phyloP scores from a whole-genome alignment of 2,888 invertebrate species.

The Pantelozetes paolii region DNA sequence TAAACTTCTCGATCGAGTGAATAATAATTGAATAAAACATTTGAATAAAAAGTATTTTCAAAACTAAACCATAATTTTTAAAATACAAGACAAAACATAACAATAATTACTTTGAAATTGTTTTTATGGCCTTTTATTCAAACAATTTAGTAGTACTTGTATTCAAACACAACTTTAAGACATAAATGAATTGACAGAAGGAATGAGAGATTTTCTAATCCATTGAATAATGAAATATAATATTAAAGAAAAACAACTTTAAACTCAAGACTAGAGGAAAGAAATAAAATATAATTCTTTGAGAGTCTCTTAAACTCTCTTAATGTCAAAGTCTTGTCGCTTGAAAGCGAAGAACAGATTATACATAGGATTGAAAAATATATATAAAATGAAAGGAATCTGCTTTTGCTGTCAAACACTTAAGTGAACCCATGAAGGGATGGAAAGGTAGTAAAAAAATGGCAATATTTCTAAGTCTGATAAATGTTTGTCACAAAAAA shows the following conservation, averaged over 20 bases:
- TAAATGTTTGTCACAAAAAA: not conserved
- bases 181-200: not conserved
- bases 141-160: too few relatives aligned
- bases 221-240: conserved; percentile 15
- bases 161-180: too few relatives aligned
- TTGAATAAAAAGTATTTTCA: too few relatives aligned
- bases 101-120: too few relatives aligned
- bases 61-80: too few relatives aligned
- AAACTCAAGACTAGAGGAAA: not conserved
- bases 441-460: not conserved
- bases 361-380: conserved; percentile 15
- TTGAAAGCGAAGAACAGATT: conserved; percentile 4
- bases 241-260: not conserved
- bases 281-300: not conserved
- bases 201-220: not conserved
- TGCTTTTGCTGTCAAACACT: conserved; percentile 3
- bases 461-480: not conserved
- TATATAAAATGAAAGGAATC: not conserved
- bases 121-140: too few relatives aligned
- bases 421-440: conserved; percentile 11
- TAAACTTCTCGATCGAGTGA: too few relatives aligned
- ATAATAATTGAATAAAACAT: too few relatives aligned
- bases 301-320: conserved; percentile 22
- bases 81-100: too few relatives aligned
- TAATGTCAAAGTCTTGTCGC: conserved; percentile 32